Base-by-base conservation (phyloP, 2,888 invertebrate species). In the Anarsia innoxiella region DNA sequence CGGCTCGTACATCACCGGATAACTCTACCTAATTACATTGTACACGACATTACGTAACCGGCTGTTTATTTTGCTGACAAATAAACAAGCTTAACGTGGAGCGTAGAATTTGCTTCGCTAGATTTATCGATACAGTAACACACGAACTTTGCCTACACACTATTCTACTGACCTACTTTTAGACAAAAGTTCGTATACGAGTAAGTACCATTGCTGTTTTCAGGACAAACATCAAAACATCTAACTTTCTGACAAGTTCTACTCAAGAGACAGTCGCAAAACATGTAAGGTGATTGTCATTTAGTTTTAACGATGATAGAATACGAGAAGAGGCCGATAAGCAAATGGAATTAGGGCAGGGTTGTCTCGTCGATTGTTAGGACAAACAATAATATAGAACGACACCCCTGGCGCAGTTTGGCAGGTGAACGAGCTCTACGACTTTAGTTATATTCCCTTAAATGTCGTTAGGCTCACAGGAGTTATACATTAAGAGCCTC, bases 1-100 rank as follows among this genome's bases (percentile, higher is more conserved):
- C 48, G 49, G 46, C 45, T 47, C 55, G 50, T 57, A 57, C 61
- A 59, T 66, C 64, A 49, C 48, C 46, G 48, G 53, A 59, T 56
- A 56, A 48, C 56, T 51, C 48, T 4, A 12, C 12, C 16, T 50
- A 56, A 54, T 47, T 50, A 53, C 44, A 46, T 41, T 42, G n/a
- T n/a, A 23, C 36, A 51, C 56, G 44, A 50, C 50, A 51, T 54
- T 52, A 45, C 42, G 31, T 45, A 44, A 8, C 14, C 13, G 3
- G 12, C 13, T 9, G 29, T 9, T 19, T 19, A 19, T 19, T 6
- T 5, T 6, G 19, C 19, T 19, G 19, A 19, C 6, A 28, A 31
- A n/a, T 31, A 31, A 12, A n/a, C 31, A n/a, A 30, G 30, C 30
- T n/a, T n/a, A n/a, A n/a, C n/a, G n/a, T n/a, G n/a, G n/a, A n/a